These are phyloP conservation scores for Entomobrya proxima DNA, from an alignment of 2,888 invertebrate species.

Conservation along the genomic window DNA sequence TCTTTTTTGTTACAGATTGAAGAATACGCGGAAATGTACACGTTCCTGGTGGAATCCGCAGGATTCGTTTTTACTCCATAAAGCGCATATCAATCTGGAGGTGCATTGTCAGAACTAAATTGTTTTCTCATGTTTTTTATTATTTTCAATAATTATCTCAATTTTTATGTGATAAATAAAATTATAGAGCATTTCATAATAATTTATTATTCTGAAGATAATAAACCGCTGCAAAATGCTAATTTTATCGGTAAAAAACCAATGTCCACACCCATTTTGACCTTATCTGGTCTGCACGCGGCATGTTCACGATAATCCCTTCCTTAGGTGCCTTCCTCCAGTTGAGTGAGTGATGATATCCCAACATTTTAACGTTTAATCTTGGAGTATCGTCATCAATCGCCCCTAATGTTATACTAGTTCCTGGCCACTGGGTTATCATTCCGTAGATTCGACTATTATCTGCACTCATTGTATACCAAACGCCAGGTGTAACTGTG, in stretches of 20 bases:
- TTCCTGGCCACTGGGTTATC: constrained; percentile 77
- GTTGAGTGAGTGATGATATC: neutral
- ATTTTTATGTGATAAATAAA: no score
- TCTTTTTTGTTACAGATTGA: constrained; percentile 85
- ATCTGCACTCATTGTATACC: constrained; percentile 78
- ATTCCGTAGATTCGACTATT: constrained; percentile 77
- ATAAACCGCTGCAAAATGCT: no score
- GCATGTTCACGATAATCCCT: constrained; percentile 15
- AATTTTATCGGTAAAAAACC: constrained; percentile 56
- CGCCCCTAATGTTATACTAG: constrained; percentile 74
- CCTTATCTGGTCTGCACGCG: constrained; percentile 38
- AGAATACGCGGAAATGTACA: constrained; percentile 91
- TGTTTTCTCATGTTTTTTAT: no score
- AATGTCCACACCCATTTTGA: constrained; percentile 73
- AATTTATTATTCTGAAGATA: no score
- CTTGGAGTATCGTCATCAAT: constrained; percentile 73
- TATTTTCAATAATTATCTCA: no score
- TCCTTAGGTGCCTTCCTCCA: constrained; percentile 12
- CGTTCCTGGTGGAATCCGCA: constrained; percentile 87
- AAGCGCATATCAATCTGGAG: no score
- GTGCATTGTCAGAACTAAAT: no score
- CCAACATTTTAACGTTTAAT: constrained; percentile 51
- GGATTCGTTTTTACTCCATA: constrained; percentile 81
- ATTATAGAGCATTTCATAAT: no score
- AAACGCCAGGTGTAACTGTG: constrained; percentile 83